phyloP scores from a whole-genome alignment of 2,797 vertebrate species.

The Paramormyrops hopkinsi region DNA sequence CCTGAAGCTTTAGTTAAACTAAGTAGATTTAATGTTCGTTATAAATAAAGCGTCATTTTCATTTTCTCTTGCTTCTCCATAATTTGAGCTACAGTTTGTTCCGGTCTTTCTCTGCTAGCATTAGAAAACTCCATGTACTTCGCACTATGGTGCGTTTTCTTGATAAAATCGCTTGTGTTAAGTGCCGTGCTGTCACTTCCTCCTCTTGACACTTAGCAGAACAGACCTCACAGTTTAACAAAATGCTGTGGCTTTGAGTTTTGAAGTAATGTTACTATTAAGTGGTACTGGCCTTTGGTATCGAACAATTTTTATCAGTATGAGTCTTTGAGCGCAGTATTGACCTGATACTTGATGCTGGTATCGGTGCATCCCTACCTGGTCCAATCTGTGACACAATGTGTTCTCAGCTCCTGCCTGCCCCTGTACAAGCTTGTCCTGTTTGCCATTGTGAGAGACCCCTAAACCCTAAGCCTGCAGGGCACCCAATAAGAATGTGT shows the following conservation, averaged over 20 bases:
- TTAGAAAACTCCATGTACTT: too few species aligned
- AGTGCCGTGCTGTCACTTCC: too few species aligned
- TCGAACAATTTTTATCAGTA: not conserved
- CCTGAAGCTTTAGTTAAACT: not conserved
- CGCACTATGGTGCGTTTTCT: too few species aligned
- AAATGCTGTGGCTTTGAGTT: too few species aligned
- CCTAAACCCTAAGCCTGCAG: conserved; percentile 6
- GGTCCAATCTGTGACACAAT: not conserved
- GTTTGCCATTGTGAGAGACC: not conserved
- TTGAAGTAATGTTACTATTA: too few species aligned
- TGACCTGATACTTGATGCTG: not conserved
- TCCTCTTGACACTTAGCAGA: too few species aligned
- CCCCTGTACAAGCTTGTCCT: not conserved
- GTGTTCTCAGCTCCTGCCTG: not conserved
- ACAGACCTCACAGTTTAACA: too few species aligned
- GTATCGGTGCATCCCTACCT: not conserved
- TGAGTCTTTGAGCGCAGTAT: not conserved
- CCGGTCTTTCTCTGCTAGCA: too few species aligned
- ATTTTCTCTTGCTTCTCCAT: too few species aligned
- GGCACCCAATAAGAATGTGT: not conserved
- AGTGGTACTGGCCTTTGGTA: not conserved
- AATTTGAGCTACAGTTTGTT: too few species aligned
- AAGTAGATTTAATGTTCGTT: not conserved
- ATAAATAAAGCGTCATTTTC: too few species aligned
- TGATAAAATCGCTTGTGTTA: too few species aligned